Conservation (phyloP, 92 coral and sea anemone species). For the Paragorgia papillata region DNA sequence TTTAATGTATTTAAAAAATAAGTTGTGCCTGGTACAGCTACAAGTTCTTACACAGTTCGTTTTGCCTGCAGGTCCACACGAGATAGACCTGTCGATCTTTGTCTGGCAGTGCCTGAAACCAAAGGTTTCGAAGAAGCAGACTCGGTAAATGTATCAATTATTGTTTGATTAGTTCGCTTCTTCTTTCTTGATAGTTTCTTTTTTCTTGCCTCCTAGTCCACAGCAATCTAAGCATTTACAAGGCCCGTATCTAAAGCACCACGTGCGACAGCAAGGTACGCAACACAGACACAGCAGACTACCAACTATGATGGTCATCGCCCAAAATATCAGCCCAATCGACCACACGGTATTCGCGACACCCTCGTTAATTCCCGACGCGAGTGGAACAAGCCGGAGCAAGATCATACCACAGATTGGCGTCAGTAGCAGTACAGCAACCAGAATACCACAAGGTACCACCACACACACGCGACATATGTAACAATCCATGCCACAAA, state of each 20-base stretch:
- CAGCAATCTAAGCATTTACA: conserved; percentile 36
- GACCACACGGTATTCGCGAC: conserved; percentile 92
- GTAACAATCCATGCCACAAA: conserved; percentile 66
- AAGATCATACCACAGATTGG: conserved; percentile 94
- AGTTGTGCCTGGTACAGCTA: too few species aligned
- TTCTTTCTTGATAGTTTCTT: conserved; percentile 19
- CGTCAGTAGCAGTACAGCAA: conserved; percentile 76
- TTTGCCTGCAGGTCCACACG: too few species aligned
- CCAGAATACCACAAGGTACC: conserved; percentile 90
- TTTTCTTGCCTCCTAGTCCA: conserved; percentile 25
- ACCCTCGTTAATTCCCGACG: conserved; percentile 86
- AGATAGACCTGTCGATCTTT: too few species aligned
- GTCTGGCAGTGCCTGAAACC: too few species aligned
- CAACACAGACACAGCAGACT: conserved; percentile 29
- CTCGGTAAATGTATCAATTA: too few species aligned
- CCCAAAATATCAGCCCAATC: conserved; percentile 94
- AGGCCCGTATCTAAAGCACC: conserved; percentile 33
- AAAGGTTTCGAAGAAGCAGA: too few species aligned
- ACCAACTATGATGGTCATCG: conserved; percentile 68
- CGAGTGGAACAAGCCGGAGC: conserved; percentile 79
- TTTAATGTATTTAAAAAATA: too few species aligned
- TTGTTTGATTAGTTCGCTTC: too few species aligned
- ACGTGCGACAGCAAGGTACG: conserved; percentile 18
- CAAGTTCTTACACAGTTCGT: too few species aligned
- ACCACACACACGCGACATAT: conserved; percentile 82